These are phyloP conservation scores for Syrrhaptes paradoxus DNA, from an alignment of 2,113 vertebrate genomes.

Conservation along the genomic window DNA sequence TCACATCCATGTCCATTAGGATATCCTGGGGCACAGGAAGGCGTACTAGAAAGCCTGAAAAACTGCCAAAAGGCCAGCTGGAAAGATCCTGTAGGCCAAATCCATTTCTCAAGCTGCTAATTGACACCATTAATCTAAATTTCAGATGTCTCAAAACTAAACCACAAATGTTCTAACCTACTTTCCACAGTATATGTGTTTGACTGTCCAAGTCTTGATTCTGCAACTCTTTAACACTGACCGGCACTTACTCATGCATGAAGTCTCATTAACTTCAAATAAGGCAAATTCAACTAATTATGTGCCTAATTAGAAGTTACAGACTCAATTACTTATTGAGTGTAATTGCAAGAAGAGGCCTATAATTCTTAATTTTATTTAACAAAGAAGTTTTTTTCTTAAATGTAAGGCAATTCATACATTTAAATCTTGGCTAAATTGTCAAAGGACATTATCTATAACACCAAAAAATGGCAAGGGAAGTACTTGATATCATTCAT, in stretches of 20 bases:
- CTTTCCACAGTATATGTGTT: neutral
- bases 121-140: neutral
- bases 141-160: neutral
- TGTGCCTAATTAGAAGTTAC: neutral
- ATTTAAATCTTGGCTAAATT: neutral
- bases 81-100: neutral
- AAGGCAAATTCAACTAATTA: neutral
- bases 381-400: neutral
- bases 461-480: neutral
- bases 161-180: neutral
- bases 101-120: neutral
- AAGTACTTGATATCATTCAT: neutral
- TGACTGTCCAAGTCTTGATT: neutral
- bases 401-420: neutral
- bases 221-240: neutral
- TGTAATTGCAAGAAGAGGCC: neutral
- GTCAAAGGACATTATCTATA: neutral
- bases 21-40: neutral
- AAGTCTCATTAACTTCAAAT: neutral
- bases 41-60: neutral
- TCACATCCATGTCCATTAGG: rapidly evolving
- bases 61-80: neutral
- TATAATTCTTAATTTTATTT: neutral
- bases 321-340: neutral
- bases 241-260: neutral